Evolutionary conservation across 2,888 invertebrate species (phyloP).

Genomic region (Lampropteryx suffumata): DNA sequence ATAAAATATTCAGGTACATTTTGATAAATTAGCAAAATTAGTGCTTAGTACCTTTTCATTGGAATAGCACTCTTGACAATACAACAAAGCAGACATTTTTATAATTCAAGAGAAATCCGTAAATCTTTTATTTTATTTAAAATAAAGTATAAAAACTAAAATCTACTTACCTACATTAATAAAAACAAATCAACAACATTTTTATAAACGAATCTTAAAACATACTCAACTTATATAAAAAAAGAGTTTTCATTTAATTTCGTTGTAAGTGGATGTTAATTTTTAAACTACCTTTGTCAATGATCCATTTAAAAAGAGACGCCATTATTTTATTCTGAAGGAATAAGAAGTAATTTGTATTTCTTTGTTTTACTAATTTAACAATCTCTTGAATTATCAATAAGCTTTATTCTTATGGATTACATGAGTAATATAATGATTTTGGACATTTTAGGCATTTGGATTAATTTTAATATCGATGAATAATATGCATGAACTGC

Average conservation of each 20-base stretch:
- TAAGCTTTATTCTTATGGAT: too few relatives aligned
- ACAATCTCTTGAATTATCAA: too few relatives aligned
- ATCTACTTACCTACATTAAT: slow-evolving; percentile 4
- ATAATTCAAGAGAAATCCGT: slow-evolving; percentile 14
- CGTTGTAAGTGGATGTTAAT: background rate
- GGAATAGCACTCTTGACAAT: slow-evolving; percentile 14
- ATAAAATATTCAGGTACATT: slow-evolving; percentile 24
- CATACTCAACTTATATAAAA: slow-evolving; percentile 11
- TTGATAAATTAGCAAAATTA: slow-evolving; percentile 10
- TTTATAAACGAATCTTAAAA: slow-evolving; percentile 21
- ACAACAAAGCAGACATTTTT: slow-evolving; percentile 8
- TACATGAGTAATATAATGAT: too few relatives aligned
- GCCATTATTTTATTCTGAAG: too few relatives aligned
- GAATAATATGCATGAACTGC: too few relatives aligned
- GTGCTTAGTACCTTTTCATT: slow-evolving; percentile 15
- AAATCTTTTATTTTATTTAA: background rate
- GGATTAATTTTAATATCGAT: too few relatives aligned
- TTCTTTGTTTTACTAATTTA: too few relatives aligned
- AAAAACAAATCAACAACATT: slow-evolving; percentile 30
- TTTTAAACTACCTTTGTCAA: too few relatives aligned
- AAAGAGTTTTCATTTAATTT: background rate
- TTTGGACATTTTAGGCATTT: too few relatives aligned
- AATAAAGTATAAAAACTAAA: slow-evolving; percentile 8
- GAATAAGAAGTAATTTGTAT: too few relatives aligned
- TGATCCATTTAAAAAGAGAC: too few relatives aligned